phyloP scores from a whole-genome alignment of 2,113 vertebrate species.

The Argyrosomus japonicus region DNA sequence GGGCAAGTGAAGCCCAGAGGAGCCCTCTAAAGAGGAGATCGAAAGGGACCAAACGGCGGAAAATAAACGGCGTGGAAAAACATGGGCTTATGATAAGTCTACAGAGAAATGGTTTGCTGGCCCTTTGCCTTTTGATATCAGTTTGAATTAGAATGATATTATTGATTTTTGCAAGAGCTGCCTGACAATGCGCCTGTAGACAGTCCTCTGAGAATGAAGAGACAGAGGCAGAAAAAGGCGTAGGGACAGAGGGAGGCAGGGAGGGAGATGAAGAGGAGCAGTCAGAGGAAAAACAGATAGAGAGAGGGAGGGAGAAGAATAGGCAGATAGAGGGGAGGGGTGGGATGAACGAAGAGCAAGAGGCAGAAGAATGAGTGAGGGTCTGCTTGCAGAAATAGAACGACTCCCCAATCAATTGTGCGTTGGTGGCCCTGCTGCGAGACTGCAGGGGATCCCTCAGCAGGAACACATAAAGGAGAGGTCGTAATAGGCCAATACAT shows the following conservation, averaged over 20 bases:
- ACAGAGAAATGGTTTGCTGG: slow-evolving; percentile 67
- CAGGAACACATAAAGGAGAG: slow-evolving; percentile 74
- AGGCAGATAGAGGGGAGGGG: slow-evolving; percentile 32
- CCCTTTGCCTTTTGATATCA: slow-evolving; percentile 76
- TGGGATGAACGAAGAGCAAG: slow-evolving; percentile 47
- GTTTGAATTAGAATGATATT: slow-evolving; percentile 79
- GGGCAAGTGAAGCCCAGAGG: slow-evolving; percentile 60
- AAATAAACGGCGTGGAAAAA: slow-evolving; percentile 71
- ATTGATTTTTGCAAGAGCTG: slow-evolving; percentile 73
- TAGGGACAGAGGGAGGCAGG: slow-evolving; percentile 31
- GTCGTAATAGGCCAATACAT: slow-evolving; percentile 80
- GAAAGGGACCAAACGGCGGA: slow-evolving; percentile 61
- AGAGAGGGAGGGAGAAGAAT: slow-evolving; percentile 37
- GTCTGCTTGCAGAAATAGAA: slow-evolving; percentile 79
- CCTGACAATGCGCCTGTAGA: slow-evolving; percentile 70
- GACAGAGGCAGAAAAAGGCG: slow-evolving; percentile 53
- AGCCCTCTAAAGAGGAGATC: slow-evolving; percentile 61
- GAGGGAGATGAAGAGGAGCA: slow-evolving; percentile 46
- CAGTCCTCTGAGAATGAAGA: slow-evolving; percentile 56
- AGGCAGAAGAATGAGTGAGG: slow-evolving; percentile 65
- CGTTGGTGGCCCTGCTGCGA: slow-evolving; percentile 67
- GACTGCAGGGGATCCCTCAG: slow-evolving; percentile 77
- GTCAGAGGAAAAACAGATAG: slow-evolving; percentile 35
- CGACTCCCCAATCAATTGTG: slow-evolving; percentile 78
- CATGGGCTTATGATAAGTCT: slow-evolving; percentile 70